A percentile compares a stretch with the other conserved stretches of the same genome.
Evolutionary conservation across 2,113 vertebrate genomes (phyloP).

Genomic region (Dascyllus trimaculatus): DNA sequence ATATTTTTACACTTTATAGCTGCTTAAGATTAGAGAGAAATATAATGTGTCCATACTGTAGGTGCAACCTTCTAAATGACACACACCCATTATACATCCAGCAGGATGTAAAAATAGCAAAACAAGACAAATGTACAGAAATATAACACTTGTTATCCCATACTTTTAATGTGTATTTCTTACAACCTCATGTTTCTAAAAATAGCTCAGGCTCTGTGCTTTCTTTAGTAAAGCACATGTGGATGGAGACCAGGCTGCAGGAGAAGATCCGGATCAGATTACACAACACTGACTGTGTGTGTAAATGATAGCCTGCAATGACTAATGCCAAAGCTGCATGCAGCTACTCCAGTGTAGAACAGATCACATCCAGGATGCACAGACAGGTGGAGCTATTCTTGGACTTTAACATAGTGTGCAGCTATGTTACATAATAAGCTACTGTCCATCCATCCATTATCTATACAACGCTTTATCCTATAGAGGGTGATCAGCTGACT

Average conservation of each 20-base stretch:
- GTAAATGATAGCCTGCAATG: slow-evolving; percentile 39
- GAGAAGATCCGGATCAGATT: slow-evolving; percentile 27
- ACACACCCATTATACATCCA: too few species aligned
- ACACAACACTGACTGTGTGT: slow-evolving; percentile 42
- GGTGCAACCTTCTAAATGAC: too few species aligned
- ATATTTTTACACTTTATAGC: too few species aligned
- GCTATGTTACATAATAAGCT: too few species aligned
- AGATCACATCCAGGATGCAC: too few species aligned
- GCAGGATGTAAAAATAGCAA: not conserved
- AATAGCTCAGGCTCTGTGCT: slow-evolving; percentile 24
- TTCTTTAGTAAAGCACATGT: slow-evolving; percentile 4
- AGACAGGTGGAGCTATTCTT: too few species aligned
- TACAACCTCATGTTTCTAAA: slow-evolving; percentile 18
- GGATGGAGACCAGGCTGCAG: slow-evolving; percentile 2
- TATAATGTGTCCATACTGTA: too few species aligned
- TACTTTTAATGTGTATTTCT: slow-evolving; percentile 2
- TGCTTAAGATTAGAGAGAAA: too few species aligned
- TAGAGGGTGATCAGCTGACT: too few species aligned
- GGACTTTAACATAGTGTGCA: too few species aligned
- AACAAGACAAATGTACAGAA: not conserved
- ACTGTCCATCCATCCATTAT: too few species aligned
- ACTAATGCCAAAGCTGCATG: slow-evolving; percentile 10
- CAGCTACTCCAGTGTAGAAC: not conserved
- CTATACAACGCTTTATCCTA: too few species aligned
- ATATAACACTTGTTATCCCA: not conserved